Evolutionary conservation across 1,140 invertebrate species (phyloP), one percentile per base, ranked within the genome.

Genomic region (Magallana ariakensis): DNA sequence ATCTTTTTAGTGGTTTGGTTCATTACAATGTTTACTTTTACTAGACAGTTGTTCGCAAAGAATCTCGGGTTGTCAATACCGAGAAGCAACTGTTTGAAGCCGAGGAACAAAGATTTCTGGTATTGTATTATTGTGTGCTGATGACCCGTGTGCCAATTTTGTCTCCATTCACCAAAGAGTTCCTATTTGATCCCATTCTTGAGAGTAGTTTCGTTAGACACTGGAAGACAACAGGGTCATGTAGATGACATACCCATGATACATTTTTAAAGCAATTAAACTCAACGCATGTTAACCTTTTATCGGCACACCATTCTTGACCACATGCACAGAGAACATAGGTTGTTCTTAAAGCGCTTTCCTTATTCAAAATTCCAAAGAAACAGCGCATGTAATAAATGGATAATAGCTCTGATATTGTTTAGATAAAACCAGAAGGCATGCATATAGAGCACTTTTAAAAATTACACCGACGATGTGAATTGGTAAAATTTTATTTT

Each of bases 21-120:
- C 33, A 75, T 75, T 75, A 75, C 66, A 75, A 54, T 82, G 46
- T 82, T 82, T 56, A 84, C 26, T 84, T 84, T 84, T 84, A 84
- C 82, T 84, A 84, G 82, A 84, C 82, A 84, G 82, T 84, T 84
- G 56, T 84, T 33, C 54, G 55, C 26, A 84, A 84, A 46, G 55
- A 84, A 26, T 58, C 82, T 84, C 81, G 88, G 58, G 88, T 89
- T 57, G 62, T 87, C 55, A 87, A 90, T 75, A 87, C 85, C 19
- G 88, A 90, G 83, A 88, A 91, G 85, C 57, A 84, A 33, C 80
- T 91, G 60, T 87, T 87, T 66, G 81, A 90, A 58, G 83, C 87
- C 8, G 90, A 91, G 66, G 91, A 91, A 82, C 33, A 86, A 26
- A 87, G 90, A 81, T 89, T 84, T 88, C 87, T 91, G 90, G 91